Evolutionary conservation across 2,888 invertebrate genomes (phyloP), one percentile per base, ranked within the genome.

Genomic region (Tetragnatha montana): DNA sequence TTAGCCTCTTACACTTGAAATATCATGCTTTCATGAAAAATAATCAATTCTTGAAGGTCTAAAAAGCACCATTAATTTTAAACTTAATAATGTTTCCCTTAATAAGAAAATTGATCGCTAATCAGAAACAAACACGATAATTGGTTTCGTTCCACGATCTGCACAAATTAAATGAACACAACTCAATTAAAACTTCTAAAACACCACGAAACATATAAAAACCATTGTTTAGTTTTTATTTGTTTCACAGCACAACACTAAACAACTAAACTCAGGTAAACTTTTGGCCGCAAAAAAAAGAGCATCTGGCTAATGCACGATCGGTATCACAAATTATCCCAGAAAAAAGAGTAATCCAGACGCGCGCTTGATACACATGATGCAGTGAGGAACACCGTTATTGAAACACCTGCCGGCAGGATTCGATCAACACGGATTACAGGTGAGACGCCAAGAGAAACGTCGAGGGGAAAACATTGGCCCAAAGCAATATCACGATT

Each of bases 351-450:
- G 22, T 22, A 14, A 17, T 60, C 60, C 60, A 60, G 60, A 60
- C 60, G 17, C 51, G 22, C 12, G 19, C 21, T 50, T 49, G 10
- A 10, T 12, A 21, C 51, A 22, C 51, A 12, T 78, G 7, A 78
- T 78, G 50, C 21, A 17, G 22, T 12, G 12, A 51, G 14, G 14
- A 51, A 21, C 49, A 75, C 78, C 51, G 78, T 51, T 22, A 78
- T 60, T 60, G 78, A 60, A 78, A 78, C 78, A 78, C 78, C 78
- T 78, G 78, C 71, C 10, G 19, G 21, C 8, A 51, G 51, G 71
- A 78, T 60, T 60, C 60, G 14, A 60, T 60, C 60, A 60, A 60
- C 60, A 10, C 60, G 60, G 60, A 60, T 60, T 6, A 17, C 60
- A 60, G 60, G 60, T 60, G 60, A 17, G 17, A 60, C 12, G 17